These are phyloP conservation scores for Metallyticus violacea DNA, from an alignment of 2,888 invertebrate genomes.

Conservation along the genomic window DNA sequence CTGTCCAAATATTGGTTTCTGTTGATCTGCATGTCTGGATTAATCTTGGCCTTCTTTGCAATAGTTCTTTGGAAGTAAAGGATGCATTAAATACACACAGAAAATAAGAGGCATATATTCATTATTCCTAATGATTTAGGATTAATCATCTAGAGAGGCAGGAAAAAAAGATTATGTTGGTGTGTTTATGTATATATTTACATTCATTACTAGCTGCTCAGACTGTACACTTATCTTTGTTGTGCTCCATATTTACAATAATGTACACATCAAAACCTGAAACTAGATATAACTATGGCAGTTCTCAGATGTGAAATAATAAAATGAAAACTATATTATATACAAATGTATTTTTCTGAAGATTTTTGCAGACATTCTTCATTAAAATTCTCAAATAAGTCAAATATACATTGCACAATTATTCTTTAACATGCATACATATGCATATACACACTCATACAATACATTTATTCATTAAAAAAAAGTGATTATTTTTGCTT, in stretches of 20 bases:
- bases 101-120: slow-evolving; percentile 7
- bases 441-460: neutral
- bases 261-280: slow-evolving; percentile 10
- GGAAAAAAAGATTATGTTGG: neutral
- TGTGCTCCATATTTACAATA: slow-evolving; percentile 3
- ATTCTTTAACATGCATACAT: neutral
- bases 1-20: slow-evolving; percentile 50
- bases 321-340: slow-evolving; percentile 4
- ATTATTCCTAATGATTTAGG: slow-evolving; percentile 1
- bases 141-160: neutral
- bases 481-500: neutral
- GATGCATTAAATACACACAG: neutral
- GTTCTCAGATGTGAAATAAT: slow-evolving; percentile 8
- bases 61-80: neutral
- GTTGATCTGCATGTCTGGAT: neutral
- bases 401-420: slow-evolving; percentile 1
- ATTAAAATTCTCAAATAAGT: slow-evolving; percentile 6
- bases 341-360: neutral
- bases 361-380: neutral
- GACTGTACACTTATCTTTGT: slow-evolving; percentile 10
- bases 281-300: slow-evolving; percentile 1
- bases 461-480: neutral
- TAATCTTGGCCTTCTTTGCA: neutral
- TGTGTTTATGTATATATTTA: neutral
- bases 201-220: slow-evolving; percentile 6